Percentiles rank a stretch among this genome's conserved stretches.
phyloP scores from a whole-genome alignment of 2,888 invertebrate genomes.

The Agrochola circellaris region DNA sequence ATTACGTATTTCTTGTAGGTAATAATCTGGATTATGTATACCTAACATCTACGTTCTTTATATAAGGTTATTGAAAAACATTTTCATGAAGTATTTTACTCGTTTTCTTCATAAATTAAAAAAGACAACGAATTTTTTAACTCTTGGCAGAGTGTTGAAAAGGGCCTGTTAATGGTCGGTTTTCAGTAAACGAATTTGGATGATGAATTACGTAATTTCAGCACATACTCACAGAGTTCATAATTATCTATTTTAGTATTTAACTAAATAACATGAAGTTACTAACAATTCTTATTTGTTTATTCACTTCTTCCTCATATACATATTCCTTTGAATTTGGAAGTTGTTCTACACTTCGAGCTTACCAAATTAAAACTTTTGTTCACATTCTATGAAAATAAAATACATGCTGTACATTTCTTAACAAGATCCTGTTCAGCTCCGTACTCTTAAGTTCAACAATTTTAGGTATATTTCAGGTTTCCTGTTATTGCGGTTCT shows the following conservation, averaged over 20 bases:
- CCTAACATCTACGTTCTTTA: too few relatives aligned
- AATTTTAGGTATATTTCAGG: not conserved
- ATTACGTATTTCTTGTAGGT: not conserved
- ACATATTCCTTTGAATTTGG: not conserved
- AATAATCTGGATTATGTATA: not conserved
- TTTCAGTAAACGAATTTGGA: not conserved
- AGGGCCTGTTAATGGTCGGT: not conserved
- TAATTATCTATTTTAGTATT: not conserved
- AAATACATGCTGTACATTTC: not conserved
- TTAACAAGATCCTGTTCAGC: not conserved
- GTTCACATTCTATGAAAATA: not conserved
- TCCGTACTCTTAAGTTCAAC: not conserved
- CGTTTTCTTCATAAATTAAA: too few relatives aligned
- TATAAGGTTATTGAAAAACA: too few relatives aligned
- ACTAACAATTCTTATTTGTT: not conserved
- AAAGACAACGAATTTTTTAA: not conserved
- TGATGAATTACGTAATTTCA: not conserved
- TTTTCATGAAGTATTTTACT: too few relatives aligned
- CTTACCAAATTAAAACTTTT: not conserved
- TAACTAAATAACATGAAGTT: not conserved
- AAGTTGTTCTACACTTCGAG: not conserved
- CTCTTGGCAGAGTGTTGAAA: not conserved
- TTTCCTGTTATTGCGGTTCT: too few relatives aligned
- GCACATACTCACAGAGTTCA: not conserved
- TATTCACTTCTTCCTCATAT: not conserved